Evolutionary conservation across 2,113 vertebrate genomes (phyloP).

Genomic region (Pseudopodoces humilis): DNA sequence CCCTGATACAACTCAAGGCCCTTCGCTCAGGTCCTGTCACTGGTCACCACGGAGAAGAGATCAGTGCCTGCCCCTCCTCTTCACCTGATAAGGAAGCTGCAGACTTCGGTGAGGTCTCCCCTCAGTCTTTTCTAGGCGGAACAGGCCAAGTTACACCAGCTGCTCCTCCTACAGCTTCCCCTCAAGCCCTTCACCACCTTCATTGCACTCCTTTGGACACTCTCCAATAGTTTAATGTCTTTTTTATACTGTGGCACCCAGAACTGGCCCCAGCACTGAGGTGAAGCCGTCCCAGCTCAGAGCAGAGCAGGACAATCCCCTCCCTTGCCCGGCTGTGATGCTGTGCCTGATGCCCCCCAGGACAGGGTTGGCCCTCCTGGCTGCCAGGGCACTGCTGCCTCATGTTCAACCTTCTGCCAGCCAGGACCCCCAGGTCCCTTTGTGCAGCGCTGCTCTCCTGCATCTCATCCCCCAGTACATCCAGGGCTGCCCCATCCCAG

Average conservation of each 20-base stretch:
- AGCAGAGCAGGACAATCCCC: not conserved
- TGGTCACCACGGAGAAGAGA: not conserved
- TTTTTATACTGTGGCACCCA: not conserved
- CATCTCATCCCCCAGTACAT: not conserved
- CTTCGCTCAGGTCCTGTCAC: not conserved
- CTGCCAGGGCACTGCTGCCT: not conserved
- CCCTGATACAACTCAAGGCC: not conserved
- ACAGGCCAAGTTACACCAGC: not conserved
- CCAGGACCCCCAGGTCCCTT: not conserved
- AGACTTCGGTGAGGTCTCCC: not conserved
- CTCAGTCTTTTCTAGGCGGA: not conserved
- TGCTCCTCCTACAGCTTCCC: rapidly evolving
- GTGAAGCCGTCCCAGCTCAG: not conserved
- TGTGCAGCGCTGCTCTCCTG: not conserved
- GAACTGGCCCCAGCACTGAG: not conserved
- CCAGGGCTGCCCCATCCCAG: not conserved
- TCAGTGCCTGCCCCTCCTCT: not conserved
- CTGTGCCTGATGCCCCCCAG: not conserved
- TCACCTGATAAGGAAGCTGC: rapidly evolving
- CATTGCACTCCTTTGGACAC: not conserved
- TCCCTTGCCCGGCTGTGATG: rapidly evolving
- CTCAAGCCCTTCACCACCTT: not conserved
- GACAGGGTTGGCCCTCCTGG: not conserved
- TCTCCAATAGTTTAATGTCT: rapidly evolving
- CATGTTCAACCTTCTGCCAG: rapidly evolving